A percentile compares a stretch with the other conserved stretches of the same genome.
Evolutionary conservation across 2,797 vertebrate species (phyloP).

Genomic region (Sebastes hubbsi): DNA sequence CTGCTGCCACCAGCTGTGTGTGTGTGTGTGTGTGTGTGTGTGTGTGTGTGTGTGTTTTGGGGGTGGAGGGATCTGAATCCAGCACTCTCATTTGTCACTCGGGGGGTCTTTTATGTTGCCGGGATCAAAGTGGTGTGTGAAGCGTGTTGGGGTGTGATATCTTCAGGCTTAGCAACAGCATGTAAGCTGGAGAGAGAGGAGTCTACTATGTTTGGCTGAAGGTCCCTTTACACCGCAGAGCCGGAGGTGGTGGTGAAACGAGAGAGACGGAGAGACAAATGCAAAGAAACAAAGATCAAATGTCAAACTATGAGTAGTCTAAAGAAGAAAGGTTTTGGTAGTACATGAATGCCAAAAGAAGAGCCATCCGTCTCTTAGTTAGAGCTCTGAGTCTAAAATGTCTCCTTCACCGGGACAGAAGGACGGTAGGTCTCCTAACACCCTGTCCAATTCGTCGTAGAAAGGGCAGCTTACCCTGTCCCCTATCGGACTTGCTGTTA

Average conservation of each 20-base stretch:
- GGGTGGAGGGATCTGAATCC: slow-evolving; percentile 23
- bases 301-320: background rate
- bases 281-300: background rate
- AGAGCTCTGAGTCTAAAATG: too few relatives aligned
- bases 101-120: slow-evolving; percentile 43
- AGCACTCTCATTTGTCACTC: slow-evolving; percentile 35
- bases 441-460: too few relatives aligned
- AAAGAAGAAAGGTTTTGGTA: background rate
- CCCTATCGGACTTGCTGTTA: too few relatives aligned
- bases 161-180: slow-evolving; percentile 48
- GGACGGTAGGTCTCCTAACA: too few relatives aligned
- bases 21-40: background rate
- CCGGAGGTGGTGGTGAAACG: background rate
- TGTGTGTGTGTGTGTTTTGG: background rate
- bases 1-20: background rate
- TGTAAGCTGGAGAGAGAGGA: slow-evolving; percentile 31
- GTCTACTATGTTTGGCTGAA: slow-evolving; percentile 37
- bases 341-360: background rate
- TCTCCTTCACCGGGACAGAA: too few relatives aligned
- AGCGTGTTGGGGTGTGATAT: slow-evolving; percentile 45
- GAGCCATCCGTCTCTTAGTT: background rate
- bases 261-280: background rate
- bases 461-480: too few relatives aligned
- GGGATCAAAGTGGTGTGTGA: slow-evolving; percentile 57
- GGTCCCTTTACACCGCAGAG: slow-evolving; percentile 17